Evolutionary conservation across 1,140 invertebrate genomes (phyloP), one percentile per base, ranked within the genome.

Genomic region (Helicoverpa armigera): DNA sequence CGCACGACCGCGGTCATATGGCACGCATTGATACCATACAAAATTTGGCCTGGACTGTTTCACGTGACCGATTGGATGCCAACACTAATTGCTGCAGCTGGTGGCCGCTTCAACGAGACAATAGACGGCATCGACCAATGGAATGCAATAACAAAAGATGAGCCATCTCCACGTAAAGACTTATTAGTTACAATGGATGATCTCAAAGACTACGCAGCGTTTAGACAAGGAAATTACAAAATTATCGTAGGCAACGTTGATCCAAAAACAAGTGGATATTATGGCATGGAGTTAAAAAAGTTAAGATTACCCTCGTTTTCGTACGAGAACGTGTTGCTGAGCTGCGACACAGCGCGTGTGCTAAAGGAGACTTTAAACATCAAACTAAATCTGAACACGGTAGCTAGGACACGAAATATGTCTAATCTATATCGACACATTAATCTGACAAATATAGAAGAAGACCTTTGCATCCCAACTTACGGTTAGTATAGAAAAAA

Each of bases 31-130:
- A 90, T 96, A 14, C 96, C 54, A 91, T 94, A 29, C 92, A 95
- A 83, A 88, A 96, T 85, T 95, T 98, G 0, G 96, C 96, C 97
- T 79, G 95, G 97, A 60, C 92, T 98, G 75, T 97, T 98, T 85
- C 97, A 98, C 85, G 96, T 98, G 9, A 96, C 96, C 29, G 98
- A 99, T 91, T 98, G 98, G 97, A 88, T 98, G 51, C 98, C 98
- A 0, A 98, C 98, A 0, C 92, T 99, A 76, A 58, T 90, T 10
- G 58, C 70, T 48, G 87, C 87, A 16, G 88, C 88, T 56, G 85
- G 87, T 16, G 86, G 84, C 0, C 61, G 74, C 10, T 51, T 83
- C 51, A 60, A 51, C 11, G 14, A 75, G 10, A 67, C 48, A 16
- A 87, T 89, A 56, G 97, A 98, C 93, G 98, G 98, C 0, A 83